These are phyloP conservation scores for Etheostoma spectabile DNA, from an alignment of 2,113 vertebrate species.

Conservation along the genomic window DNA sequence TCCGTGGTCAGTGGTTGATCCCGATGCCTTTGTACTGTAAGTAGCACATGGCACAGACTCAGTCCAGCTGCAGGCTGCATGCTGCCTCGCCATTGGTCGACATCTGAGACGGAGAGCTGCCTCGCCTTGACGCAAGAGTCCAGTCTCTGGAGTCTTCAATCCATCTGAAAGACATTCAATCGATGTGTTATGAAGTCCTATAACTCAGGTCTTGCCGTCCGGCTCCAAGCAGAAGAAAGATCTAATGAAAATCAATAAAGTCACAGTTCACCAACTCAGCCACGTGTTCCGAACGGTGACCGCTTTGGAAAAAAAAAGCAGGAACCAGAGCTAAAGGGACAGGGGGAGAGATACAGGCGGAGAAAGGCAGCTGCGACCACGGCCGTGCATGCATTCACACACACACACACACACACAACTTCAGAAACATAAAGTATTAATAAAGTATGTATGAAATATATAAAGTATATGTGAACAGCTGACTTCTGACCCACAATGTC, in stretches of 20 bases:
- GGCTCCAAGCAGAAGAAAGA: slow-evolving; percentile 44
- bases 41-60: background rate
- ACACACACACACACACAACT: too few species aligned
- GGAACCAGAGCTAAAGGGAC: background rate
- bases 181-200: slow-evolving; percentile 63
- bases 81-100: background rate
- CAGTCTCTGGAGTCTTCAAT: slow-evolving; percentile 42
- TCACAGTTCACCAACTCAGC: slow-evolving; percentile 26
- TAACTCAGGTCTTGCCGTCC: slow-evolving; percentile 57
- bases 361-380: background rate
- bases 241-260: slow-evolving; percentile 62
- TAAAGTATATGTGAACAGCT: too few species aligned
- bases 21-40: background rate
- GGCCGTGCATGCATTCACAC: too few species aligned
- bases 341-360: background rate
- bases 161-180: slow-evolving; percentile 61
- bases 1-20: background rate
- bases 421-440: too few species aligned
- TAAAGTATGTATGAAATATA: too few species aligned
- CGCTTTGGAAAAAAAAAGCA: slow-evolving; percentile 28
- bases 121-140: slow-evolving; percentile 19
- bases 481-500: too few species aligned
- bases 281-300: slow-evolving; percentile 29
- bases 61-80: background rate
- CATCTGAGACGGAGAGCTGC: slow-evolving; percentile 33